Evolutionary conservation across 2,797 vertebrate species (phyloP).

Genomic region (Lindbergichthys nudifrons): DNA sequence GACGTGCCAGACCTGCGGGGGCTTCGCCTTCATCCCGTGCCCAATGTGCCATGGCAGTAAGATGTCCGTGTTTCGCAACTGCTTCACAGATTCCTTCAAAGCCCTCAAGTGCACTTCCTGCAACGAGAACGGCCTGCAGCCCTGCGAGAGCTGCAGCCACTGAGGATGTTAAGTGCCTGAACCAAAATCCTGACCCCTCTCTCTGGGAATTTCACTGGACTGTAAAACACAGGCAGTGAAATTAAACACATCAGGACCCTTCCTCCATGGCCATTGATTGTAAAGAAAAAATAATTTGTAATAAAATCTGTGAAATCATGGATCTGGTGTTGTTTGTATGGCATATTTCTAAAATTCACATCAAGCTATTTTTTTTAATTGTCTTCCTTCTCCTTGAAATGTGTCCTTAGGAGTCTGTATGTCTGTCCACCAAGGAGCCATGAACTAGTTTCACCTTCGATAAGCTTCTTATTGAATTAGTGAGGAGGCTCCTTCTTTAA

Average conservation of each 20-base stretch:
- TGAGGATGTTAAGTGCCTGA: constrained; percentile 81
- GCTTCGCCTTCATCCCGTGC: constrained; percentile 96
- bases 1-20: constrained; percentile 92
- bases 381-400: background rate
- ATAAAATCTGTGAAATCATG: constrained; percentile 61
- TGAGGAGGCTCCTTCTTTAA: constrained; percentile 51
- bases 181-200: constrained; percentile 22
- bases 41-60: constrained; percentile 99
- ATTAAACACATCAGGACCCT: constrained; percentile 41
- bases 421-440: background rate
- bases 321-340: constrained; percentile 6
- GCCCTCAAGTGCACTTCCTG: constrained; percentile 97
- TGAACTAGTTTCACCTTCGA: constrained; percentile 36
- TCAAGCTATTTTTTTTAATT: too few relatives aligned
- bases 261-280: constrained; percentile 73
- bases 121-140: constrained; percentile 97
- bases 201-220: constrained; percentile 48
- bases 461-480: constrained; percentile 66
- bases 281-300: constrained; percentile 69
- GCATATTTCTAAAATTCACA: background rate
- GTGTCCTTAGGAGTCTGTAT: background rate
- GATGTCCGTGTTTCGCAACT: constrained; percentile 98
- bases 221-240: constrained; percentile 39
- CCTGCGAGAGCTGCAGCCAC: constrained; percentile 90
- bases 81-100: constrained; percentile 99